Evolutionary conservation across 2,113 vertebrate genomes (phyloP), one percentile per base, ranked within the genome.

Genomic region (Rhinolophus ferrumequinum): DNA sequence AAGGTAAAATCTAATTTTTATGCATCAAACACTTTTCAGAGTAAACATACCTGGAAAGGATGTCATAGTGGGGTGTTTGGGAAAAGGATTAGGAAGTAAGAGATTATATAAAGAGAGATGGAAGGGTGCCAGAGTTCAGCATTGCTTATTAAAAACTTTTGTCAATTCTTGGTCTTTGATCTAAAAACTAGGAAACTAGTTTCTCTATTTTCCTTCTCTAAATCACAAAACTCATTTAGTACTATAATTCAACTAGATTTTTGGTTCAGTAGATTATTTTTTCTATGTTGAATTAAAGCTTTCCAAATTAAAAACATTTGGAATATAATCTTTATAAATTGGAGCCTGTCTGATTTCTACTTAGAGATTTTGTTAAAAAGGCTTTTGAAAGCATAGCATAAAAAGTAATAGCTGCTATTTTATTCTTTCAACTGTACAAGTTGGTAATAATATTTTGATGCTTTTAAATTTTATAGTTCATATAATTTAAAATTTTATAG

Each of bases 401-500:
- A 80, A 89, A 93, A 76, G 22, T 60, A 62, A 9, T 50, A 47
- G 44, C 41, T 44, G 5, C 24, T 60, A 11, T 70, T 93, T 80
- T 90, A 50, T 70, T 82, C 47, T 83, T 93, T 93, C 12, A 84
- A 3, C 62, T 83, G 8, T 21, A 69, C 14, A 95, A 58, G 11
- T 91, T 58, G 18, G 35, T 93, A 89, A 58, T 93, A 35, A 86
- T 79, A 90, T 92, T 81, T 91, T 90, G 12, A 21, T 84, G 30
- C 12, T 54, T 85, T 88, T 38, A 41, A 77, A 60, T 95, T 91
- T 80, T 13, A 41, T n/a, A 91, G 35, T 67, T 52, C 41, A 50
- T 67, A 26, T 85, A 56, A 64, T 93, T 96, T 95, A 95, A 66
- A 95, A 95, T 96, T 72, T 97, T 16, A 13, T 97, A 50, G 47